phyloP scores from a whole-genome alignment of 2,888 invertebrate genomes.

The Stenodema calcarata region DNA sequence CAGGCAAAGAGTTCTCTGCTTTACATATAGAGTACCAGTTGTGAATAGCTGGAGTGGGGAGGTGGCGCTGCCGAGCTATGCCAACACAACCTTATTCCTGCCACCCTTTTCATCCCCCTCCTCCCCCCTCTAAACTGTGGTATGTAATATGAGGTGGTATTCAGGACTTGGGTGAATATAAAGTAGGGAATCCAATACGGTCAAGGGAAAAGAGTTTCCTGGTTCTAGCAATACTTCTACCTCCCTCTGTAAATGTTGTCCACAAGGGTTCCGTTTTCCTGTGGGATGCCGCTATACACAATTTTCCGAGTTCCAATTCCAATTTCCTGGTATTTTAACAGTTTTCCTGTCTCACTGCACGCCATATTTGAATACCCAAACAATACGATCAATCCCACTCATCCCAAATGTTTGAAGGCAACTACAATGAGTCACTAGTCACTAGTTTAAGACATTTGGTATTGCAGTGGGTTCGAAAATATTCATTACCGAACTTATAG shows the following conservation, averaged over 20 bases:
- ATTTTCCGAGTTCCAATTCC: neutral
- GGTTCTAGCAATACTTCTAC: conserved; percentile 30
- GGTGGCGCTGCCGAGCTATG: neutral
- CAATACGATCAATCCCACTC: no score
- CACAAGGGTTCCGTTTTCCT: conserved; percentile 20
- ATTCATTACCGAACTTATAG: no score
- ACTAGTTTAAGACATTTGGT: no score
- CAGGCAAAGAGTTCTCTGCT: conserved; percentile 30
- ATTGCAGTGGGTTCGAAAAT: no score
- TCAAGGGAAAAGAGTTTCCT: conserved; percentile 44
- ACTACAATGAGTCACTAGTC: no score
- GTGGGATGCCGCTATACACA: neutral
- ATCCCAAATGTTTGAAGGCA: no score
- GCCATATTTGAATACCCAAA: neutral
- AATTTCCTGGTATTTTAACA: neutral
- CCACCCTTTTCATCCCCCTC: neutral
- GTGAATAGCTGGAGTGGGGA: neutral
- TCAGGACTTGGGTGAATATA: conserved; percentile 47
- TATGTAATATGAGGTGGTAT: conserved; percentile 49
- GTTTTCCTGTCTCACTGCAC: neutral
- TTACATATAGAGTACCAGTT: conserved; percentile 46
- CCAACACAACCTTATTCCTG: conserved; percentile 25
- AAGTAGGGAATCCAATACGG: conserved; percentile 50
- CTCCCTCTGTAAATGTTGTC: conserved; percentile 32
- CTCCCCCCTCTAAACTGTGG: conserved; percentile 40